These are phyloP conservation scores for Irena cyanogastra DNA, from an alignment of 2,113 vertebrate species.

Conservation along the genomic window DNA sequence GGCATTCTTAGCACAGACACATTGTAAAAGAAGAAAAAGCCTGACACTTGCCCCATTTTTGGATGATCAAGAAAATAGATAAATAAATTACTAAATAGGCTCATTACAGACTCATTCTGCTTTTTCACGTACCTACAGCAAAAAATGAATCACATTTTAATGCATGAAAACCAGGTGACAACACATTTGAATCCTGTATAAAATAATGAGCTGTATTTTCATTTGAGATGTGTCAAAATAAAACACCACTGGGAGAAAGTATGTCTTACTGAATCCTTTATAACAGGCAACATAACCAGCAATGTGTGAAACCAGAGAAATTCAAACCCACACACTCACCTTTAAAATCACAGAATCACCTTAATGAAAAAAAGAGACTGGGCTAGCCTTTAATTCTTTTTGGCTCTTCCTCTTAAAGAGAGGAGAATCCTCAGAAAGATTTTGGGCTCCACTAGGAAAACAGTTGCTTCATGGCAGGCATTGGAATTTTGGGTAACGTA, in stretches of 20 bases:
- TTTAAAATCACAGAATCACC: no score
- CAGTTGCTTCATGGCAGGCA: not conserved
- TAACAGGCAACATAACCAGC: slow-evolving; percentile 62
- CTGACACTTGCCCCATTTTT: not conserved
- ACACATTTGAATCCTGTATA: slow-evolving; percentile 42
- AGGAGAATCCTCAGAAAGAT: not conserved
- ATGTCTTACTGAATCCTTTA: slow-evolving; percentile 52
- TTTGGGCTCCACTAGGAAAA: not conserved
- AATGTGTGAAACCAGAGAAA: slow-evolving; percentile 67
- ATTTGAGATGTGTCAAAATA: slow-evolving; percentile 68
- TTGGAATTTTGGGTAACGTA: not conserved
- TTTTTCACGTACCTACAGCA: not conserved
- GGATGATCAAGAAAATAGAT: not conserved
- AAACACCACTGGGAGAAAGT: slow-evolving; percentile 60
- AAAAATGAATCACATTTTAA: not conserved
- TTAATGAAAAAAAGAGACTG: not conserved
- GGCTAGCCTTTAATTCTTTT: not conserved
- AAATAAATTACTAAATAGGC: not conserved
- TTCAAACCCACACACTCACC: not conserved
- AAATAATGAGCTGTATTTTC: slow-evolving; percentile 67
- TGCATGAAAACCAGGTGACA: slow-evolving; percentile 56
- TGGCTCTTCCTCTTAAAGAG: not conserved
- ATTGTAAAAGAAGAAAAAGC: not conserved
- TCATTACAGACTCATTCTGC: not conserved
- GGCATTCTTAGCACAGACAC: not conserved